Evolutionary conservation across 1,140 invertebrate genomes (phyloP), one percentile per base, ranked within the genome.

Genomic region (Whitmania pigra): DNA sequence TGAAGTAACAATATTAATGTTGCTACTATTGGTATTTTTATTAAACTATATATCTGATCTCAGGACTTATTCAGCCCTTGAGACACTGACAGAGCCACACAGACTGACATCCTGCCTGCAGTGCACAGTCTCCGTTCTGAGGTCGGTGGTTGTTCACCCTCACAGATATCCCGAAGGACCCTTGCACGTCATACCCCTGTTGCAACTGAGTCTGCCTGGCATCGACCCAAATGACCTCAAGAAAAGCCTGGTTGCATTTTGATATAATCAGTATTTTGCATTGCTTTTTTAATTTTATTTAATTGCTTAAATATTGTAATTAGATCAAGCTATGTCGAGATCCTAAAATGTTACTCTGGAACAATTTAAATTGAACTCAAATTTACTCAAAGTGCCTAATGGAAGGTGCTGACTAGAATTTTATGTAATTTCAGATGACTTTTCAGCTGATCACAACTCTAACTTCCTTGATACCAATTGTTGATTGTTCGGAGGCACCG

Each of bases 221-320:
- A 89, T 96, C 57, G 92, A 97, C 82, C 87, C 90, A 0, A 97
- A 95, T 78, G 93, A 96, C 80, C 85, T 89, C 49, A 86, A 87
- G 72, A 97, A 96, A 78, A 90, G 87, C 73, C 84, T 91, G 76
- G 86, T 89, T 71, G 78, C 79, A 67, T 63, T 49, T 49, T 49
- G 29, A 11, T 77, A 79, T 22, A 49, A 55, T 54, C 25, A 36
- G 27, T n/a, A 9, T 72, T 29, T 74, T 36, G 0, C 36, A n/a
- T 60, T 75, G 31, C n/a, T 36, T 18, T 74, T 75, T 18, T 29
- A 31, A 69, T 57, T 25, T 71, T 70, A n/a, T 36, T 69, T 22
- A 40, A 87, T 22, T 63, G 31, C 27, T 53, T 69, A 2, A 67
- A 67, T 29, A 22, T 6, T 55, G 5, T 29, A 55, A 25, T 20